Evolutionary conservation across 1,140 invertebrate species (phyloP), one percentile per base, ranked within the genome.

Genomic region (Ceratosolen solmsi): DNA sequence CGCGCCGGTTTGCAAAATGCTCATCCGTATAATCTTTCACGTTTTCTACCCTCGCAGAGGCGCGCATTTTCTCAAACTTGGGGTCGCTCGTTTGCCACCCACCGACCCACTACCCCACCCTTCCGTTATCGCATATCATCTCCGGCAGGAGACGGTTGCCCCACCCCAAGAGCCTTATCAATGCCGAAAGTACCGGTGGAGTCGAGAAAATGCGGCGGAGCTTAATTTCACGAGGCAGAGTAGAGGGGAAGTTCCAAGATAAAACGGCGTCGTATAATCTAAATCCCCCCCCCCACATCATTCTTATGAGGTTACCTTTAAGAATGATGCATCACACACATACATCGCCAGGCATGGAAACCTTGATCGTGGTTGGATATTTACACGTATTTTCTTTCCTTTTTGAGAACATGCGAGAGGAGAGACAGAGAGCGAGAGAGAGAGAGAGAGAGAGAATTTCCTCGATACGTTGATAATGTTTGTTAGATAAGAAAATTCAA

Each of bases 21-120:
- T 79, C 78, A 65, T 80, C 71, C 56, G 22, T 80, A 68, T 38
- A 80, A 80, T 80, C 79, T 65, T 80, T 80, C 79, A 74, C 58
- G 38, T 38, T 80, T 72, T 68, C 60, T 56, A 30, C 77, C 78
- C 79, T 36, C 51, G 51, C 68, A 46, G n/a, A 22, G 25, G 27
- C 0, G 7, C 33, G 15, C 30, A 33, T 8, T 33, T 33, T 63
- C 60, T 63, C 30, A 20, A 58, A 54, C 56, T 25, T 56, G 22
- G n/a, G 25, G 22, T 76, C 75, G 60, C 27, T 51, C 76, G 58
- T 75, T 75, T 56, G 27, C 33, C 25, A 5, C 63, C 30, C 74
- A 20, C n/a, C 1, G 46, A n/a, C 74, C 22, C 36, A 1, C 65
- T 25, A 22, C 74, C 33, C n/a, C 1, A 33, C 38, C 74, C 33